These are phyloP conservation scores for Drosophila fungiperda DNA, from an alignment of 2,888 invertebrate genomes.

Conservation along the genomic window DNA sequence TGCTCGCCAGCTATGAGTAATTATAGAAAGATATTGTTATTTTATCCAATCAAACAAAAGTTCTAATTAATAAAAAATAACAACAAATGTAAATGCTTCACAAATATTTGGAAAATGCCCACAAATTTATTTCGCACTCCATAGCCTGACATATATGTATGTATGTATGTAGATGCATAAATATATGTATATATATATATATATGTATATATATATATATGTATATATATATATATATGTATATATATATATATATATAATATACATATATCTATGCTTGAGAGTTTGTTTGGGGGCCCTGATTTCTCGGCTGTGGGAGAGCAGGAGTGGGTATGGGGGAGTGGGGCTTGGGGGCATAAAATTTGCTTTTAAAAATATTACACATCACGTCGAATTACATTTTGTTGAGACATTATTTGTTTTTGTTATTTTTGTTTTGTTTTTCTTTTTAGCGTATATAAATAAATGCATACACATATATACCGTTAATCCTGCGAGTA, in stretches of 20 bases:
- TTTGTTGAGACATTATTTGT: conserved; percentile 66
- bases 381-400: conserved; percentile 83
- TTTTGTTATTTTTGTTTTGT: conserved; percentile 19
- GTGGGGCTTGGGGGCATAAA: conserved; percentile 68
- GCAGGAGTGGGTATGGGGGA: conserved; percentile 1
- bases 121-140: conserved; percentile 71
- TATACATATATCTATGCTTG: conserved; percentile 12
- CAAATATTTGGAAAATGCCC: conserved; percentile 83
- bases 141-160: conserved; percentile 34
- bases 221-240: conserved; percentile 13
- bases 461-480: conserved; percentile 77
- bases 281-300: conserved; percentile 20
- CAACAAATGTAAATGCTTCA: conserved; percentile 68
- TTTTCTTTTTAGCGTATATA: conserved; percentile 68
- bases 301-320: neutral
- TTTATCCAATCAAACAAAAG: neutral
- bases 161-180: conserved; percentile 19
- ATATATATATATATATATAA: conserved; percentile 6
- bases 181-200: conserved; percentile 7
- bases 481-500: conserved; percentile 23
- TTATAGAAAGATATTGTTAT: neutral
- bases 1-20: conserved; percentile 50
- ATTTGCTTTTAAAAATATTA: conserved; percentile 84
- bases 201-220: conserved; percentile 6
- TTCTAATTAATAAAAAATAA: conserved; percentile 49